Base-by-base conservation (phyloP, 2,113 vertebrate genomes). In the Isichthys henryi region DNA sequence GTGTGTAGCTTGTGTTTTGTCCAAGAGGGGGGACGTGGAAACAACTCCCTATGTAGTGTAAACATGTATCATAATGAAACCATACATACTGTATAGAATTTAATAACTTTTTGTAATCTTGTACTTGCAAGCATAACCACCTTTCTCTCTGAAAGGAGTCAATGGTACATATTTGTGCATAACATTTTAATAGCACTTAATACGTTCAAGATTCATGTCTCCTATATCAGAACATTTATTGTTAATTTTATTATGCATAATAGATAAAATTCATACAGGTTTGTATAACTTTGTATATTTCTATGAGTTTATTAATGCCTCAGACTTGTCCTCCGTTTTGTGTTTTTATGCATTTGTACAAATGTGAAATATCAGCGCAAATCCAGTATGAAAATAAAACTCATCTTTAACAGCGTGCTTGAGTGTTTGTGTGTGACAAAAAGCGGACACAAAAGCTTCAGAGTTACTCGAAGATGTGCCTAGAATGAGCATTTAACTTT, bases 321-420 rank as follows among this genome's bases (percentile, higher is more conserved):
- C 95, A 93, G 95, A 95, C 94, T 96, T 95, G 95, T 91, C 91
- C 93, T 92, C 94, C 93, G 96, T 95, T 96, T 96, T 95, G 95
- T 95, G 96, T 97, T 97, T 95, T 96, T 96, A 93, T 97, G 96
- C 95, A 96, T 97, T 97, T 97, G 96, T 97, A 97, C 96, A 97
- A 95, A 97, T 96, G 95, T 96, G 96, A 97, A 97, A 95, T 96
- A 97, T 97, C 95, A 95, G 95, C 91, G 96, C 97, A 97, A 97
- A 96, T 96, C 92, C 95, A 96, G 92, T 97, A 96, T 96, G 88
- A 87, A 91, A 94, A 98, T 97, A 97, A 97, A 97, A 96, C 94
- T 96, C 94, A 92, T 92, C 90, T 93, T 11, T 45, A 89, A 89
- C 74, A 27, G 52, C 31, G 86, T 43, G 52, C 17, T 15, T 58